A percentile compares a stretch with the other conserved stretches of the same genome.
phyloP scores from a whole-genome alignment of 1,140 invertebrate species.

The Aleiodes sp. region DNA sequence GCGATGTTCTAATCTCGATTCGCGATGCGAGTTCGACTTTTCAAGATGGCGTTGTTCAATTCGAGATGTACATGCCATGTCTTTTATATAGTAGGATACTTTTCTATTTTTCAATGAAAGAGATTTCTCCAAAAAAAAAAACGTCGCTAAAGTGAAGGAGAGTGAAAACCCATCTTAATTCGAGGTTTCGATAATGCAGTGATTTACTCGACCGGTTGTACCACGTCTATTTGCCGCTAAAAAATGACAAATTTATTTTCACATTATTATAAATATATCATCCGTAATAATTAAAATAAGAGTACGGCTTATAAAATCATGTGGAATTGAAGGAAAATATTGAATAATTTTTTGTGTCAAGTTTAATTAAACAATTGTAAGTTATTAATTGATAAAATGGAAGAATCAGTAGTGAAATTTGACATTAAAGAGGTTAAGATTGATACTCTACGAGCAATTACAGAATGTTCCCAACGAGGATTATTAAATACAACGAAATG shows the following conservation, averaged over 20 bases:
- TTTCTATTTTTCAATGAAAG: no score
- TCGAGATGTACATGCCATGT: no score
- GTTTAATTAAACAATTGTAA: neutral
- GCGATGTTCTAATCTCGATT: no score
- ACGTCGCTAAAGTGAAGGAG: no score
- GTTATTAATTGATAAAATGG: constrained; percentile 44
- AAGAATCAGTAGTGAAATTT: constrained; percentile 61
- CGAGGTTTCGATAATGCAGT: neutral
- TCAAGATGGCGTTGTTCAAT: no score
- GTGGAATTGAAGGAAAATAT: neutral
- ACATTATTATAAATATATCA: neutral
- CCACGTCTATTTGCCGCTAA: neutral
- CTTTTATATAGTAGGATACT: no score
- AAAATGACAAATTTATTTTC: neutral
- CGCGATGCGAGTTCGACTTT: no score
- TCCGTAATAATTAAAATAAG: neutral
- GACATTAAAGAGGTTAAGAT: constrained; percentile 72
- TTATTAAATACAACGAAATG: constrained; percentile 81
- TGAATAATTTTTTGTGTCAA: neutral
- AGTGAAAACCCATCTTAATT: no score
- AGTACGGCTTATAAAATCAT: neutral
- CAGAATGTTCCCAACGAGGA: constrained; percentile 76
- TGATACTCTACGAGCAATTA: constrained; percentile 74
- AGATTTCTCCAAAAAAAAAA: no score
- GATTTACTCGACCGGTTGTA: neutral